These are phyloP conservation scores for Drosophila maculinotata DNA, from an alignment of 2,888 invertebrate genomes.

Conservation along the genomic window DNA sequence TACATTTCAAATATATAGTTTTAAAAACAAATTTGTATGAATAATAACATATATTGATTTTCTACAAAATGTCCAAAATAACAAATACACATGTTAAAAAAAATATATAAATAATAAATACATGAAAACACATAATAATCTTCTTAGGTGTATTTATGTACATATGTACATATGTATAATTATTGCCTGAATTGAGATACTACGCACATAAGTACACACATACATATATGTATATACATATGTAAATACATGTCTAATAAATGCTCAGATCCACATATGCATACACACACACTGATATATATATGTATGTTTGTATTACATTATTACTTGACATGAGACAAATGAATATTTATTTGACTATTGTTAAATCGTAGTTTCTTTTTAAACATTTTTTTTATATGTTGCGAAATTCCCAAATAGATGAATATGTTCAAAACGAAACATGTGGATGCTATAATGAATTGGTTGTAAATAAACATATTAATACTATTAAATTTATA, in stretches of 20 bases:
- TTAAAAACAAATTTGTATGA: no score
- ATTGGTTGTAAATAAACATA: constrained; percentile 6
- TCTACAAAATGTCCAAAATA: neutral
- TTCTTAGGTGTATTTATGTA: constrained; percentile 11
- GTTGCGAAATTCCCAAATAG: constrained; percentile 2
- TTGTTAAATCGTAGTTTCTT: neutral
- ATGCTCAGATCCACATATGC: constrained; percentile 1
- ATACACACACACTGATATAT: neutral
- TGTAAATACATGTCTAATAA: constrained; percentile 7
- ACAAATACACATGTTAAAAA: no score
- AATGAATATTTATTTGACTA: neutral
- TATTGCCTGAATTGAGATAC: constrained; percentile 3
- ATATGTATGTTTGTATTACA: constrained; percentile 4
- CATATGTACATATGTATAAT: constrained; percentile 9
- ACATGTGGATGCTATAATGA: constrained; percentile 7
- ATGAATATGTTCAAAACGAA: neutral
- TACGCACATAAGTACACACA: neutral
- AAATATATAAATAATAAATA: neutral
- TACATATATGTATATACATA: constrained; percentile 4
- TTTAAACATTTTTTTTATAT: neutral
- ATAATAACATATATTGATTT: neutral
- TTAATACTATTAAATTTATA: constrained; percentile 14
- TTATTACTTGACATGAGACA: neutral
- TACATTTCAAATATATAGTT: no score
- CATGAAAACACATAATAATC: constrained; percentile 3